Base-by-base conservation (phyloP, 2,113 vertebrate species). In the Geococcyx californianus region DNA sequence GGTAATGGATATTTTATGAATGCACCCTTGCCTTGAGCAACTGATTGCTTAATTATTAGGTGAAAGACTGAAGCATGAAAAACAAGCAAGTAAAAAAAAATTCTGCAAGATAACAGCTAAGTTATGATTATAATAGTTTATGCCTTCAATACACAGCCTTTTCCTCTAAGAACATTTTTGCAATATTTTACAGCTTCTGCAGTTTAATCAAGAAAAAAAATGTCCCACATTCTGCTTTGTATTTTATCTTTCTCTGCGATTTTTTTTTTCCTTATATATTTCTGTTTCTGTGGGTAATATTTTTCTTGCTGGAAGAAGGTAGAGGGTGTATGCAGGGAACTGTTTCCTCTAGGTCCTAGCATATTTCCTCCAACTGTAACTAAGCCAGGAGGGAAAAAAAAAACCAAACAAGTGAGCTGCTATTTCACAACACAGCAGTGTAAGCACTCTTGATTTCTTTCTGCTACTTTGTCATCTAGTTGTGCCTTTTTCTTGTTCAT, bases 1-100 rank as follows among this genome's bases (percentile, higher is more conserved):
- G 18, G 28, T 97, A 91, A 90, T 68, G 59, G 92, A 62, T 75
- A 73, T 74, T 92, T 95, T 94, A 88, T 70, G 68, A 94, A 93
- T 28, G 49, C 31, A 92, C 26, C 54, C 62, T 87, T 74, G 64
- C 86, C 68, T 75, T 79, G 15, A 91, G 94, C 76, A 62, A 90
- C 8, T 40, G 72, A 82, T 54, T 77, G 60, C 62, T 94, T 63
- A 90, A 80, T 59, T 75, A 72, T 93, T 88, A 91, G 60, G 25
- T 62, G 76, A 88, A 86, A 93, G 51, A 77, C 24, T 67, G 45
- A 69, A 54, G 11, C 12, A 47, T 52, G 31, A 72, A 66, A 95
- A 92, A 92, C 69, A 44, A 45, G 38, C 5, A 33, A 59, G 68
- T 59, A 26, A 20, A 63, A 79, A 75, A 63, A 42, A 10, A 7